phyloP scores from a whole-genome alignment of 2,113 vertebrate species.

The Fulica atra region DNA sequence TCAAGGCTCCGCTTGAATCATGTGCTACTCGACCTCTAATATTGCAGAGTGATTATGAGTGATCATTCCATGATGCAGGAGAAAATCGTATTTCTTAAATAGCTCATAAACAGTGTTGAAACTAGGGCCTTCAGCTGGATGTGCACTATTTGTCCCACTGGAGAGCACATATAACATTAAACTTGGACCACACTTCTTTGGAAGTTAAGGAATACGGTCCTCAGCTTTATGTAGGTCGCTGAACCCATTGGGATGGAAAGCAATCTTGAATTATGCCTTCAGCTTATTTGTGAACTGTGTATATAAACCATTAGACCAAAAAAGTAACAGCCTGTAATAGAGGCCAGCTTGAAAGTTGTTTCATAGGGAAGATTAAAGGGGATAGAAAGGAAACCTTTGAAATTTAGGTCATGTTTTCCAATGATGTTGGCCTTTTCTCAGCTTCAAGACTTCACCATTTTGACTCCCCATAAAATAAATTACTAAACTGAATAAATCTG shows the following conservation, averaged over 20 bases:
- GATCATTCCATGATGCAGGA: background rate
- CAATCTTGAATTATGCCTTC: background rate
- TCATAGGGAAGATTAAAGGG: background rate
- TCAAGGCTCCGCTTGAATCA: background rate
- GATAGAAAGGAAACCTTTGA: background rate
- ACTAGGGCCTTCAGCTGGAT: background rate
- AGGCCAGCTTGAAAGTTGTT: background rate
- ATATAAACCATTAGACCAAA: background rate
- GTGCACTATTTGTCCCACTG: background rate
- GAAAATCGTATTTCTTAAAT: slow-evolving; percentile 8
- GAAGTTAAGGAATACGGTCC: background rate
- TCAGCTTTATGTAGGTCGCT: background rate
- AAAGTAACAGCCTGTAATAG: background rate
- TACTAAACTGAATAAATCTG: background rate
- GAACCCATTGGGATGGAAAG: background rate
- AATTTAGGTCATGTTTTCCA: background rate
- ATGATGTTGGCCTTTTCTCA: background rate
- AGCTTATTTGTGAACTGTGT: background rate
- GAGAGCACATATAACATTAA: background rate
- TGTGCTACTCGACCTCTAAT: background rate
- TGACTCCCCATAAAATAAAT: background rate
- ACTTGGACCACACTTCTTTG: background rate
- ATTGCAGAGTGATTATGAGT: background rate
- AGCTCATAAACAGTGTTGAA: background rate
- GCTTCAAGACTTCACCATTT: background rate